Conservation (phyloP, 2,888 invertebrate genomes). For the Tetragnatha montana region DNA sequence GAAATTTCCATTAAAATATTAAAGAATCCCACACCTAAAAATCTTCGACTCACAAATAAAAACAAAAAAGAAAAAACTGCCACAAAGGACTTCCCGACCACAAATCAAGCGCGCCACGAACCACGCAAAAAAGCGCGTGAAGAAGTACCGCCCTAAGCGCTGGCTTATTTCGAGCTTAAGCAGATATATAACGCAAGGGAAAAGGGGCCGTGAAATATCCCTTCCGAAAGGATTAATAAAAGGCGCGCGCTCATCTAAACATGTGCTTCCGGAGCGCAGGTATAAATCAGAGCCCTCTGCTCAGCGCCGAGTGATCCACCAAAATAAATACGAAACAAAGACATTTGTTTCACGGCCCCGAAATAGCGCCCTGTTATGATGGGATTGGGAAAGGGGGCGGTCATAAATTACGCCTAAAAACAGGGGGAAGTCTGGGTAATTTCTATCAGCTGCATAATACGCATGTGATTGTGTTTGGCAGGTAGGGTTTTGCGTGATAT, state of each 20-base stretch:
- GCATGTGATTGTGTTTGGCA: too few species aligned
- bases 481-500: too few species aligned
- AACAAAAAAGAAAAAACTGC: not conserved
- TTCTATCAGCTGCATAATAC: too few species aligned
- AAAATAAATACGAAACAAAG: conserved; percentile 41
- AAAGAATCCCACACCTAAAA: too few species aligned
- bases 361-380: not conserved
- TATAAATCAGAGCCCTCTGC: not conserved
- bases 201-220: too few species aligned
- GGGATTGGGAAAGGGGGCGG: conserved; percentile 13
- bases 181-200: not conserved
- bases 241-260: too few species aligned
- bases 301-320: conserved; percentile 6
- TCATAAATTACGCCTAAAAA: not conserved
- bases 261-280: not conserved
- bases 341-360: conserved; percentile 7
- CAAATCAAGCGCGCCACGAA: not conserved
- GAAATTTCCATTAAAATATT: not conserved
- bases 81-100: not conserved
- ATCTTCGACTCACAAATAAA: too few species aligned
- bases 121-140: too few species aligned
- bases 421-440: too few species aligned
- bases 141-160: too few species aligned
- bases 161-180: not conserved
- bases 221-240: too few species aligned